Evolutionary conservation across 2,797 vertebrate species (phyloP).

Genomic region (Salarias fasciatus): DNA sequence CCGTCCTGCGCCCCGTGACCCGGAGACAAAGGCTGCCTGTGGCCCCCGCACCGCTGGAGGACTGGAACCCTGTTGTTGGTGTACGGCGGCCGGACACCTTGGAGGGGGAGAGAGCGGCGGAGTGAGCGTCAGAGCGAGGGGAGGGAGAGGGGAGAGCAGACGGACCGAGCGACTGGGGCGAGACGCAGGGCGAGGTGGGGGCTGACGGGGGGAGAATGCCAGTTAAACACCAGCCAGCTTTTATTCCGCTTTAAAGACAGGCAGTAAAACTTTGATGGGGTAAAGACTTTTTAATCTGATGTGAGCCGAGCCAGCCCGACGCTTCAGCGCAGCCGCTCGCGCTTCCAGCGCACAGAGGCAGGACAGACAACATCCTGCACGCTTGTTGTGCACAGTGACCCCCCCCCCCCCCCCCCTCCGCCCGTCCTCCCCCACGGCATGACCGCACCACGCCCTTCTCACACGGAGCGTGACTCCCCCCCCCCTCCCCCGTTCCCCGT

Average conservation of each 20-base stretch:
- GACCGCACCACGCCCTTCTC: conserved; percentile 77
- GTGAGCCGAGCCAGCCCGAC: conserved; percentile 68
- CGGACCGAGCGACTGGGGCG: conserved; percentile 41
- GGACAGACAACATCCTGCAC: conserved; percentile 68
- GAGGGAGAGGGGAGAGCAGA: conserved; percentile 13
- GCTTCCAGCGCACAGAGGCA: conserved; percentile 43
- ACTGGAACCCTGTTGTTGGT: conserved; percentile 80
- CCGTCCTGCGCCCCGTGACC: conserved; percentile 50
- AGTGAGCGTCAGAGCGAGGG: background rate
- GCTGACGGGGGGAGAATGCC: conserved; percentile 53
- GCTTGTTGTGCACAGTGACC: conserved; percentile 25
- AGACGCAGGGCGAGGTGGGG: background rate
- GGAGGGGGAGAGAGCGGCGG: conserved; percentile 18
- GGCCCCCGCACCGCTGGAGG: conserved; percentile 76
- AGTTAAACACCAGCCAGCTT: conserved; percentile 79
- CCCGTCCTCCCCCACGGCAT: conserved; percentile 62
- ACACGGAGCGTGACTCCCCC: conserved; percentile 72
- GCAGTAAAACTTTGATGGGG: conserved; percentile 82
- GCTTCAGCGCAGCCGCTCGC: conserved; percentile 46
- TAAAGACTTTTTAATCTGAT: conserved; percentile 82
- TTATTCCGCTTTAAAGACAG: conserved; percentile 79
- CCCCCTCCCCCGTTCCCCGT: conserved; percentile 35
- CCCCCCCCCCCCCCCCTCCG: background rate
- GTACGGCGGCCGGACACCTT: conserved; percentile 69
- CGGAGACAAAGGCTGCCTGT: conserved; percentile 56